Conservation (phyloP, 2,888 invertebrate genomes). For the Acrobasis suavella region DNA sequence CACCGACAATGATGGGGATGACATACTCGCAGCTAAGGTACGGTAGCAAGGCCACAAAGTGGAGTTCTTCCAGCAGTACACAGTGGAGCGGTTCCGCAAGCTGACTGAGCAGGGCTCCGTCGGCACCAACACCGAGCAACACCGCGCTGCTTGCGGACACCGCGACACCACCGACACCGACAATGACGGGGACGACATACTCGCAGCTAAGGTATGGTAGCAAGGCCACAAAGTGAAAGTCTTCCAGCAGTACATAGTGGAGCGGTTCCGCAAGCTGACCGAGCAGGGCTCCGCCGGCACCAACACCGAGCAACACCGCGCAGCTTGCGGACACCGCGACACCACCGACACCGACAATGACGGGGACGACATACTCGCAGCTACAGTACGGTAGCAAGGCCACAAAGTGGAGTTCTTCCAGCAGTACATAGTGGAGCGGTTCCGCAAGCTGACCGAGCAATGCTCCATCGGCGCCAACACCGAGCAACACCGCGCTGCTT, state of each 20-base stretch:
- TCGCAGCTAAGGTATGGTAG: slow-evolving; percentile 28
- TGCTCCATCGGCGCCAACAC: slow-evolving; percentile 62
- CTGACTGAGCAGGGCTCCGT: slow-evolving; percentile 58
- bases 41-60: no score
- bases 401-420: slow-evolving; percentile 85
- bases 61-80: slow-evolving; percentile 84
- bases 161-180: slow-evolving; percentile 33
- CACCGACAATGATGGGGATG: slow-evolving; percentile 57
- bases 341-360: slow-evolving; percentile 45
- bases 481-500: slow-evolving; percentile 31
- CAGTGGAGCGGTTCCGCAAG: slow-evolving; percentile 77
- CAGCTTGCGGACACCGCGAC: slow-evolving; percentile 19
- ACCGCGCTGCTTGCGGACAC: slow-evolving; percentile 15
- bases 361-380: slow-evolving; percentile 51
- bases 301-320: slow-evolving; percentile 50
- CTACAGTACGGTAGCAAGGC: no score
- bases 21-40: slow-evolving; percentile 37
- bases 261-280: slow-evolving; percentile 69
- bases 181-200: slow-evolving; percentile 58
- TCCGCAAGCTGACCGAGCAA: slow-evolving; percentile 60
- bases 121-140: slow-evolving; percentile 57
- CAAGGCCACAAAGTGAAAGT: slow-evolving; percentile 85
- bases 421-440: slow-evolving; percentile 83
- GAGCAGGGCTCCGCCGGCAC: slow-evolving; percentile 60
- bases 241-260: slow-evolving; percentile 84